These are phyloP conservation scores for Acipenser transmontanus DNA, from an alignment of 2,797 vertebrate species.

Conservation along the genomic window DNA sequence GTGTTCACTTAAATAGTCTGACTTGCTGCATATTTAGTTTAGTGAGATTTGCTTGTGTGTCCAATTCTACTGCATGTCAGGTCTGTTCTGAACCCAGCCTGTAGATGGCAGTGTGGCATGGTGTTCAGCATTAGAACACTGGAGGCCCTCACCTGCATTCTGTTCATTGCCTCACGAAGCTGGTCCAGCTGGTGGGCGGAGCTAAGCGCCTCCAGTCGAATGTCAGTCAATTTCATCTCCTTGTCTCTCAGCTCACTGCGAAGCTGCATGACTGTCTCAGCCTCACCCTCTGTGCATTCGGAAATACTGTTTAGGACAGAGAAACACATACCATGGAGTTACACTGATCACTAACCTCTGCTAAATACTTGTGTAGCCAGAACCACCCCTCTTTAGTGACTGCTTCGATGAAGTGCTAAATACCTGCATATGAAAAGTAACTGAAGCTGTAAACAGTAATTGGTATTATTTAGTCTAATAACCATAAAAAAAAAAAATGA, in stretches of 20 bases:
- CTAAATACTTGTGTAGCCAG: not conserved
- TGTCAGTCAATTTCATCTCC: constrained; percentile 97
- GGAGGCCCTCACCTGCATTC: constrained; percentile 58
- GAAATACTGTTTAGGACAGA: constrained; percentile 64
- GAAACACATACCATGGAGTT: not conserved
- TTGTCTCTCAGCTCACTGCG: constrained; percentile 92
- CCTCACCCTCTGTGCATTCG: constrained; percentile 85
- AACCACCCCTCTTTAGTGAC: too few relatives aligned
- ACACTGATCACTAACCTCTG: not conserved
- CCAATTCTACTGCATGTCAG: too few relatives aligned
- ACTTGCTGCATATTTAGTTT: too few relatives aligned
- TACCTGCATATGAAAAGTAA: too few relatives aligned
- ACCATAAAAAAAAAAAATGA: too few relatives aligned
- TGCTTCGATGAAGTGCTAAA: constrained; percentile 26
- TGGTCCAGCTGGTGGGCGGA: constrained; percentile 97
- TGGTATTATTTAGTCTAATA: too few relatives aligned
- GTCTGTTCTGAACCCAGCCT: too few relatives aligned
- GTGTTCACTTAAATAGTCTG: too few relatives aligned
- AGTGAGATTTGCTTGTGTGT: too few relatives aligned
- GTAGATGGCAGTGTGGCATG: too few relatives aligned
- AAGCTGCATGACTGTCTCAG: constrained; percentile 89
- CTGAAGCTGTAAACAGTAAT: too few relatives aligned
- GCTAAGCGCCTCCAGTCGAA: constrained; percentile 91
- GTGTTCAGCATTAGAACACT: too few relatives aligned
- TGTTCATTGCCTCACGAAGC: constrained; percentile 70